Evolutionary conservation across 2,888 invertebrate genomes (phyloP).

Genomic region (Cotesia congregata): DNA sequence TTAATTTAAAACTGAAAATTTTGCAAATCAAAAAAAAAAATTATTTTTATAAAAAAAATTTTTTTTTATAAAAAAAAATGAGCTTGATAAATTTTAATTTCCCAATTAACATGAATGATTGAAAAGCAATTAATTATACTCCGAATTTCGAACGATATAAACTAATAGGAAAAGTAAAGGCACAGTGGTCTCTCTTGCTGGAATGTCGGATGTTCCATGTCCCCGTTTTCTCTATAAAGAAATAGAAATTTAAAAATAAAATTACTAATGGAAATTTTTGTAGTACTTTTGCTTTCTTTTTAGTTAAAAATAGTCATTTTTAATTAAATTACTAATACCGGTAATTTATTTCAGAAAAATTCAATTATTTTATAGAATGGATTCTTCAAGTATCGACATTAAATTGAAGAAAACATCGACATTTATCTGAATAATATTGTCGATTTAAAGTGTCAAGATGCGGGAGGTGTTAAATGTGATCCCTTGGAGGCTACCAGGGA

Average conservation of each 20-base stretch:
- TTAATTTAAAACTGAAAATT: too few species aligned
- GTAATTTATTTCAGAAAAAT: background rate
- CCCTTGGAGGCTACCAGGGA: conserved; percentile 62
- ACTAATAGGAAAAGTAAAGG: background rate
- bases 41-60: too few species aligned
- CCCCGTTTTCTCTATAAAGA: conserved; percentile 7
- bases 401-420: conserved; percentile 4
- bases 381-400: background rate
- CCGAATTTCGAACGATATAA: background rate
- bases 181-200: conserved; percentile 3
- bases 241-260: conserved; percentile 1
- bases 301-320: background rate
- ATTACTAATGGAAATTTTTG: background rate
- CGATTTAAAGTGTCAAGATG: conserved; percentile 57
- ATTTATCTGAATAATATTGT: conserved; percentile 16
- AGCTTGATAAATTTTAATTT: too few species aligned
- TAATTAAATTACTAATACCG: background rate
- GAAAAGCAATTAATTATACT: background rate
- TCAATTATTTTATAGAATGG: conserved; percentile 23
- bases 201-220: conserved; percentile 5
- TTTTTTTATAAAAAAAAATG: too few species aligned
- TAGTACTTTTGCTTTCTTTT: background rate
- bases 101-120: background rate
- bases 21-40: too few species aligned
- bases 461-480: conserved; percentile 63